Base-by-base conservation (phyloP, 2,888 invertebrate species). In the Pristionchus arcanus region DNA sequence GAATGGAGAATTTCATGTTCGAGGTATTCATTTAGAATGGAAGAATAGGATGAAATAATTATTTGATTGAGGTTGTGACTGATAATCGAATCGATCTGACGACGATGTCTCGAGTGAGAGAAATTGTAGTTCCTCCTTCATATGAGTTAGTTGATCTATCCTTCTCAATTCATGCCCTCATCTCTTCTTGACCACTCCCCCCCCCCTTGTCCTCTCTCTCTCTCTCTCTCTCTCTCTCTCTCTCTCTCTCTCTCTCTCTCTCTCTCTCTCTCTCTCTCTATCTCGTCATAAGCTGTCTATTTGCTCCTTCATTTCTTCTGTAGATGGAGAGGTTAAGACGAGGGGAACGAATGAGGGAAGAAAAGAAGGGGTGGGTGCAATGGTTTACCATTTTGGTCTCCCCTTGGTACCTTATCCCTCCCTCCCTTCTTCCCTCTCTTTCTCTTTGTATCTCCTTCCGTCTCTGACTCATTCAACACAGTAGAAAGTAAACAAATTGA, bases 1-100 rank as follows among this genome's bases (percentile, higher is more conserved):
- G 98, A 19, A 96, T 98, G 95, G 98, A 98, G 95, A 98, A 98
- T 95, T 98, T 98, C 95, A 97, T 98, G 95, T 97, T 98, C 93
- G 98, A 98, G 96, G 98, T 91, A 53, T 37, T 7, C 0, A 19
- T 49, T 9, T 19, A 34, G 16, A 68, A 21, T 5, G 42, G 31
- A 66, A 28, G 13, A 13, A 31, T 11, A 37, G 66, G n/a, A 1
- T 15, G 25, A 68, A 9, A 42, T 42, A 37, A 25, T 1, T 42
- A 31, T n/a, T 49, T 49, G 13, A 34, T 90, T 83, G 88, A 92
- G 91, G 92, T 98, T 66, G 98, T 98, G 25, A 98, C 98, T 66
- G 98, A 98, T 95, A 98, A 98, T 90, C 91, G 95, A 19, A 92
- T 96, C 74, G 92, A 94, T 89, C 90, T 95, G 83, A 91, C 92